Evolutionary conservation across 2,888 invertebrate species (phyloP), one percentile per base, ranked within the genome.

Genomic region (Reticulitermes lucifugus): DNA sequence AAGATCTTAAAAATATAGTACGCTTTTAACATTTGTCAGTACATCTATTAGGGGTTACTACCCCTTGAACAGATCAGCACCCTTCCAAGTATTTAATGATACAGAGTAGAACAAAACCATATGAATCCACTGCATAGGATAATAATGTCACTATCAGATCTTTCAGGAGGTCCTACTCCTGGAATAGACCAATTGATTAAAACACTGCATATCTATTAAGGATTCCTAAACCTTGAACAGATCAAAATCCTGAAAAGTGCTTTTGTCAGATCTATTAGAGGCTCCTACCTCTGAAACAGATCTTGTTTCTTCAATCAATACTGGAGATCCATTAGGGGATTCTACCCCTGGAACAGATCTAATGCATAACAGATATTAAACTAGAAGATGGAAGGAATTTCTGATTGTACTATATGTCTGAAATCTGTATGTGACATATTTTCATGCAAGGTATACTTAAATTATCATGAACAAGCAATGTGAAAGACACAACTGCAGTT

Each of bases 41-140:
- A 86, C 83, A 85, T 85, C 86, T 86, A 85, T 86, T 86, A 86
- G 73, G 85, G 85, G 80, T 70, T 85, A 70, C 86, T 83, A 79
- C 83, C 81, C 86, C 85, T 80, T 82, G 85, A 86, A 86, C 86
- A 86, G 85, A 83, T 85, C 85, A 46, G 25, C 41, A 79, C 55
- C 81, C 60, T 65, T 65, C 81, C 59, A 9, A 14, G 14, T 60
- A 65, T 29, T 60, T 55, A 18, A 55, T 55, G 18, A 18, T 18
- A 18, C 14, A 35, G 14, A 14, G 51, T 21, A 79, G 10, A 55
- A 46, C 46, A 35, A 41, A 22, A 25, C 55, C 29, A 5, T 22
- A 73, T 55, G 14, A 73, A 70, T 51, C 9, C 43, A 55, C 55
- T 55, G 18, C 14, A n/a, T 9, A 43, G 35, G n/a, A 41, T 83